A percentile compares a stretch with the other conserved stretches of the same genome.
These are phyloP conservation scores for Daubentonia madagascariensis DNA, from an alignment of 2,113 vertebrate genomes.

Conservation along the genomic window DNA sequence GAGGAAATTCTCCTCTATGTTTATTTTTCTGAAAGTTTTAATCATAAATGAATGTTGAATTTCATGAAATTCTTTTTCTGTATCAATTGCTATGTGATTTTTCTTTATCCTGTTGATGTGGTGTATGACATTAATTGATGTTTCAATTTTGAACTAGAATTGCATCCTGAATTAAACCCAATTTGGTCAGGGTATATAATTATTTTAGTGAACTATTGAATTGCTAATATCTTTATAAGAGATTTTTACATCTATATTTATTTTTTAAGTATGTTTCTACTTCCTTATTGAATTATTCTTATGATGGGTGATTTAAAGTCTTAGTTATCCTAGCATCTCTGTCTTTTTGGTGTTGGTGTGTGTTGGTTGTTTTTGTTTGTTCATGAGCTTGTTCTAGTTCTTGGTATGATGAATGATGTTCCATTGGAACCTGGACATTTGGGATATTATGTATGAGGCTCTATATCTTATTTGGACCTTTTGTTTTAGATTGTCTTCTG, in stretches of 20 bases:
- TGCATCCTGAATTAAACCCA: not conserved
- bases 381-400: not conserved
- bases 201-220: not conserved
- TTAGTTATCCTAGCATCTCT: not conserved
- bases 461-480: not conserved
- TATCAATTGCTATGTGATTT: not conserved
- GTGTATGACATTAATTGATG: not conserved
- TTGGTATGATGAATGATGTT: not conserved
- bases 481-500: not conserved
- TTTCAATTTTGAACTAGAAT: not conserved
- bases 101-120: not conserved
- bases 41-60: not conserved
- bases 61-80: not conserved
- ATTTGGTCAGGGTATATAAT: not conserved
- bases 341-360: not conserved
- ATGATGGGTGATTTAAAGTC: not conserved
- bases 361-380: not conserved
- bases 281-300: not conserved
- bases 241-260: not conserved
- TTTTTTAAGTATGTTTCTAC: not conserved
- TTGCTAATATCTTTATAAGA: not conserved
- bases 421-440: not conserved
- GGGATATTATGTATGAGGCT: not conserved
- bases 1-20: not conserved
- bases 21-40: not conserved